Conservation (phyloP, 1,140 invertebrate species). For the Zaprionus camerounensis region DNA sequence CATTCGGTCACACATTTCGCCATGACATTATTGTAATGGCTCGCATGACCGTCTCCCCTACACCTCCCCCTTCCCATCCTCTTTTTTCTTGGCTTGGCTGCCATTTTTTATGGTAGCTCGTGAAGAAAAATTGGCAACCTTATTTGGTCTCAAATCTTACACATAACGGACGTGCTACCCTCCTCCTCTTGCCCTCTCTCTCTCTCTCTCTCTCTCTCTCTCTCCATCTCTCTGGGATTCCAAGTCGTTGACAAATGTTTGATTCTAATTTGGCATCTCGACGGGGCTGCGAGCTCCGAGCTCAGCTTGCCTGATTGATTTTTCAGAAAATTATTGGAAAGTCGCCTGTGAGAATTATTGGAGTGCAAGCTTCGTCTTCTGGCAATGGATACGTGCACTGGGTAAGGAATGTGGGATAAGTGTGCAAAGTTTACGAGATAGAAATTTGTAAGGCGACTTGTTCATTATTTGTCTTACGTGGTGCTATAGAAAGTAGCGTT, state of each 20-base stretch:
- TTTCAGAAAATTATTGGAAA: conserved; percentile 9
- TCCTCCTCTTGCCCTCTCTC: background rate
- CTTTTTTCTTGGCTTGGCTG: background rate
- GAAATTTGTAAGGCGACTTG: background rate
- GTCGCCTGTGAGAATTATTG: conserved; percentile 5
- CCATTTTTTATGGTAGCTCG: conserved; percentile 37
- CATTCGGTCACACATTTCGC: conserved; percentile 23
- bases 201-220: background rate
- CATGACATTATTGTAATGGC: conserved; percentile 46
- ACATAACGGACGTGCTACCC: conserved; percentile 32
- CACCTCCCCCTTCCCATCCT: background rate
- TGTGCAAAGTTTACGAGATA: background rate
- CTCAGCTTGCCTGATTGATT: conserved; percentile 32
- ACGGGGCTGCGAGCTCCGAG: background rate
- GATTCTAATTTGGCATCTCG: conserved; percentile 49
- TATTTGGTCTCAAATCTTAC: conserved; percentile 39
- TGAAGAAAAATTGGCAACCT: conserved; percentile 50
- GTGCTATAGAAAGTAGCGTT: background rate
- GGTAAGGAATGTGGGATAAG: background rate
- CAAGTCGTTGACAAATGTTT: conserved; percentile 50
- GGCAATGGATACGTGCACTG: background rate
- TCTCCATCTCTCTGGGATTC: background rate
- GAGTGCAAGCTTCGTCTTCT: background rate
- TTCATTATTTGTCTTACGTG: background rate
- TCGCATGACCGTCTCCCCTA: conserved; percentile 29